Evolutionary conservation across 2,888 invertebrate species (phyloP).

Genomic region (Dione vanillae): DNA sequence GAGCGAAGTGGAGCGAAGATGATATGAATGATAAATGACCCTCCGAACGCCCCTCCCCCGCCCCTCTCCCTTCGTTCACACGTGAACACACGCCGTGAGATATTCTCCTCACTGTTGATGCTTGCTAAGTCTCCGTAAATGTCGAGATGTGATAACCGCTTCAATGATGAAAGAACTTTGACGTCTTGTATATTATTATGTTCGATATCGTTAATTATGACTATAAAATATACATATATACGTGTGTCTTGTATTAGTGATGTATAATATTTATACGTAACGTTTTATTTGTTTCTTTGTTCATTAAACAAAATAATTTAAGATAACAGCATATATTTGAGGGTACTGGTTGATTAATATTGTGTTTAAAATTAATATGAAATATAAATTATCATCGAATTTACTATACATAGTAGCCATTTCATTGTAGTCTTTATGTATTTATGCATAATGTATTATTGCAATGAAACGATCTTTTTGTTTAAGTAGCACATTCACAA

Average conservation of each 20-base stretch:
- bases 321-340: not conserved
- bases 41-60: constrained; percentile 65
- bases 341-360: not conserved
- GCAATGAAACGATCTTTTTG: too few species aligned
- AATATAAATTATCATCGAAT: not conserved
- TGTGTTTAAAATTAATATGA: not conserved
- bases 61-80: constrained; percentile 66
- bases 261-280: not conserved
- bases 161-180: constrained; percentile 64
- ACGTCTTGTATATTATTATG: constrained; percentile 62
- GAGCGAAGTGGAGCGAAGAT: constrained; percentile 85
- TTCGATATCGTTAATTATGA: not conserved
- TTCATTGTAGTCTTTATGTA: too few species aligned
- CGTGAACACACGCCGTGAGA: constrained; percentile 76
- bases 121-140: constrained; percentile 71
- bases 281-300: not conserved
- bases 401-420: too few species aligned
- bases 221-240: not conserved
- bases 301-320: not conserved
- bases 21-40: constrained; percentile 85
- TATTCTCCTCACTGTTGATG: constrained; percentile 70
- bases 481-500: not conserved
- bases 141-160: constrained; percentile 71
- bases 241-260: not conserved
- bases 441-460: too few species aligned